phyloP scores from a whole-genome alignment of 2,797 vertebrate genomes.

The Monodelphis domestica region DNA sequence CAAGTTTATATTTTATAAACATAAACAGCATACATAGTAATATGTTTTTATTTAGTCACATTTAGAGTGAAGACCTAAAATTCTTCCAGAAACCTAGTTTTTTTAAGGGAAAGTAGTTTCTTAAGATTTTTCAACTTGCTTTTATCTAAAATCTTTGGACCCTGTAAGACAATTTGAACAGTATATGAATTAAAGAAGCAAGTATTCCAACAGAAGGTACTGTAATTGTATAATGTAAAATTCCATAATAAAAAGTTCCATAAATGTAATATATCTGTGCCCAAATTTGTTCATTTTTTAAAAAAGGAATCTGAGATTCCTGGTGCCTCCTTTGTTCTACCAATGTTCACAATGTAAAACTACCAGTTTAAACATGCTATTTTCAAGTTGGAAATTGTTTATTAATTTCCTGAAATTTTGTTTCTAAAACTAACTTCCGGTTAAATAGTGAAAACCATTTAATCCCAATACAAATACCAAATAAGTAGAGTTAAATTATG shows the following conservation, averaged over 20 bases:
- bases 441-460: background rate
- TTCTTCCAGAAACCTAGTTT: background rate
- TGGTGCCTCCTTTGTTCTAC: background rate
- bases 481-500: no score
- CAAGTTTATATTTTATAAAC: slow-evolving; percentile 57
- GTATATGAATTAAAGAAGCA: background rate
- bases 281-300: background rate
- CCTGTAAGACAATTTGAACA: background rate
- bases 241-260: no score
- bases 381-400: background rate
- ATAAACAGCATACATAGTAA: slow-evolving; percentile 36
- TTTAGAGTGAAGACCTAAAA: background rate
- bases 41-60: slow-evolving; percentile 27
- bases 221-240: background rate
- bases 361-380: background rate
- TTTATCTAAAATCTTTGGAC: background rate
- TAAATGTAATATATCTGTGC: background rate
- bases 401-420: background rate
- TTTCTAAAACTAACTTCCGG: background rate
- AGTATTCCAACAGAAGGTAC: background rate
- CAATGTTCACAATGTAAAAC: background rate
- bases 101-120: slow-evolving; percentile 1
- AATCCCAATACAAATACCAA: background rate
- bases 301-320: background rate
- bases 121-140: background rate